Conservation (phyloP, 2,113 vertebrate species). For the Anhinga rufa region DNA sequence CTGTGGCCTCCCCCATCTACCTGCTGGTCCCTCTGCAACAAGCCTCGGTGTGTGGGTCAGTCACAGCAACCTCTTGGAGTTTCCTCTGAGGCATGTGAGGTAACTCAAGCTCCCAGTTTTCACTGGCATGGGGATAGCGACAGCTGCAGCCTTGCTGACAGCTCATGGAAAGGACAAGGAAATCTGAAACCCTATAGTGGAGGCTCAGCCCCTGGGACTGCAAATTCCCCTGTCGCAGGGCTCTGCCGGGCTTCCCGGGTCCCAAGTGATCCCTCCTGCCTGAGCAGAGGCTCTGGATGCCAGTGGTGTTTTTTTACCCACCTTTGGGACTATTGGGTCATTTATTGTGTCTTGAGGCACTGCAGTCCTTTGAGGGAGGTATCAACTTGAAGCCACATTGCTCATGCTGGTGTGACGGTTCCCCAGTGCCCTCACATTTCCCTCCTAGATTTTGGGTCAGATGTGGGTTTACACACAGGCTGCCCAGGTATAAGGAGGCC, state of each 20-base stretch:
- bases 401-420: not conserved
- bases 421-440: not conserved
- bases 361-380: not conserved
- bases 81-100: not conserved
- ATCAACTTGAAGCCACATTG: not conserved
- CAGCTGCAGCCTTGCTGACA: constrained; percentile 30
- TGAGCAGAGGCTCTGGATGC: not conserved
- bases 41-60: not conserved
- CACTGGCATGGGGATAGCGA: not conserved
- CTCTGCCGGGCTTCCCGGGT: not conserved
- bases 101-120: not conserved
- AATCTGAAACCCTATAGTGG: constrained; percentile 6
- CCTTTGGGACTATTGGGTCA: not conserved
- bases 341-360: not conserved
- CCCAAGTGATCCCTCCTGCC: not conserved
- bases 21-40: fast-evolving
- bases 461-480: not conserved
- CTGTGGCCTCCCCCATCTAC: fast-evolving
- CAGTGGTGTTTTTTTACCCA: not conserved
- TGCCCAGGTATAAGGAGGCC: not conserved
- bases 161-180: not conserved
- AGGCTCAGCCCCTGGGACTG: not conserved
- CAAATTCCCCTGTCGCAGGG: not conserved
- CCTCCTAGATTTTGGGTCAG: not conserved
- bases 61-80: fast-evolving